Conservation (phyloP, 2,888 invertebrate genomes). For the Lasioglossum zephyrum region DNA sequence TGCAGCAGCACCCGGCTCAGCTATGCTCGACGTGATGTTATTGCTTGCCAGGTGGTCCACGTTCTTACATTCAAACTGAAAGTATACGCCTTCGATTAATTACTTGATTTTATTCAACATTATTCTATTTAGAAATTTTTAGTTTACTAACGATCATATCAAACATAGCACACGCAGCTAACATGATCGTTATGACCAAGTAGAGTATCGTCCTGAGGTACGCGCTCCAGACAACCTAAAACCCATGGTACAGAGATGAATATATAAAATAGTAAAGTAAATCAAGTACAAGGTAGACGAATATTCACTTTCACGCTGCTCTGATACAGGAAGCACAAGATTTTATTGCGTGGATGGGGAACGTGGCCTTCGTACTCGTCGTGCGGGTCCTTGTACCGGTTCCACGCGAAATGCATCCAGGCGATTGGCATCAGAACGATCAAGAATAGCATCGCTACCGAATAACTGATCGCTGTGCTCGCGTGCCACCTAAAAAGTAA, state of each 20-base stretch:
- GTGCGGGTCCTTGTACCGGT: slow-evolving; percentile 84
- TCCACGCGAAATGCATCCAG: slow-evolving; percentile 92
- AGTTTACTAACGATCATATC: slow-evolving; percentile 85
- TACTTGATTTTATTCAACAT: not conserved
- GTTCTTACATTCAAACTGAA: slow-evolving; percentile 80
- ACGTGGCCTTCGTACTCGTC: slow-evolving; percentile 84
- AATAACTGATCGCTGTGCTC: slow-evolving; percentile 85
- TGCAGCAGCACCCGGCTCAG: slow-evolving; percentile 69
- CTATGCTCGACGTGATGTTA: slow-evolving; percentile 74
- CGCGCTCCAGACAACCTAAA: slow-evolving; percentile 87
- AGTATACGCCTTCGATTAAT: slow-evolving; percentile 13
- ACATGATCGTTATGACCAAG: slow-evolving; percentile 87
- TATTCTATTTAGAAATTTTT: not conserved
- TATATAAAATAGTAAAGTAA: not conserved
- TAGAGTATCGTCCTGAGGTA: slow-evolving; percentile 88
- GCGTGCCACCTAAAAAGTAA: slow-evolving; percentile 81
- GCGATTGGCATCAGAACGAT: slow-evolving; percentile 88
- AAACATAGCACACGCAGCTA: slow-evolving; percentile 88
- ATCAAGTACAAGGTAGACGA: not conserved
- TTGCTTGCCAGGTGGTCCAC: slow-evolving; percentile 66
- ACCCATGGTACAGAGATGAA: not conserved
- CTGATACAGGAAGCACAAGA: slow-evolving; percentile 87
- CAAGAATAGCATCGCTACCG: slow-evolving; percentile 85
- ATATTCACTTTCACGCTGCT: slow-evolving; percentile 81
- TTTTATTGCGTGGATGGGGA: slow-evolving; percentile 86